A percentile compares a stretch with the other conserved stretches of the same genome.
phyloP scores from a whole-genome alignment of 2,888 invertebrate genomes.

The Eupithecia centaureata region DNA sequence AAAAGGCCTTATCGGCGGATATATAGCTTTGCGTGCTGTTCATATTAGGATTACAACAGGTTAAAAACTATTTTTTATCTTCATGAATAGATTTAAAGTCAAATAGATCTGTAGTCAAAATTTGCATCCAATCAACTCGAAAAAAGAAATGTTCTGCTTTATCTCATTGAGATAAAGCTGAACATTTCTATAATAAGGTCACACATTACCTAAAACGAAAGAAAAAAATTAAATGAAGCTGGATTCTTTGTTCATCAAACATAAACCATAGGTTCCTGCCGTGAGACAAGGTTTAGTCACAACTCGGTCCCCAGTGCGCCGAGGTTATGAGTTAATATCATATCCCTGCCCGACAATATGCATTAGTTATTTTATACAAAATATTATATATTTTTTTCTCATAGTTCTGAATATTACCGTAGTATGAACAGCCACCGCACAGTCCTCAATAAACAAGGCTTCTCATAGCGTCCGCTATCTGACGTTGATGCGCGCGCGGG shows the following conservation, averaged over 20 bases:
- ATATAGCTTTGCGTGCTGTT: conserved; percentile 62
- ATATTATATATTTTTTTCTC: neutral
- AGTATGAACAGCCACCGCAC: conserved; percentile 55
- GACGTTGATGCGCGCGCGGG: conserved; percentile 67
- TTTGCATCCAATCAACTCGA: neutral
- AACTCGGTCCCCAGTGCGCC: too few relatives aligned
- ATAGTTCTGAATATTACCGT: conserved; percentile 21
- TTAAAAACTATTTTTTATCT: neutral
- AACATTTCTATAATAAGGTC: too few relatives aligned
- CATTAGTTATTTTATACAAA: neutral
- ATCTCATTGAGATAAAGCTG: too few relatives aligned
- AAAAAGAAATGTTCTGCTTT: too few relatives aligned
- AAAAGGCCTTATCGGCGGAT: conserved; percentile 80
- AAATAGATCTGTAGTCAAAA: too few relatives aligned
- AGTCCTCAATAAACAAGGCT: conserved; percentile 76
- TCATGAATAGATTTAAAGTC: neutral
- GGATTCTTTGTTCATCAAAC: too few relatives aligned
- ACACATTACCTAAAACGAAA: neutral
- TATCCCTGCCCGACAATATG: too few relatives aligned
- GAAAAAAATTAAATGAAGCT: neutral
- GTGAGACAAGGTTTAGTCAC: too few relatives aligned
- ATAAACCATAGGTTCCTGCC: too few relatives aligned
- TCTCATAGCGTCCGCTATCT: conserved; percentile 75
- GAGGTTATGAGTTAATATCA: too few relatives aligned
- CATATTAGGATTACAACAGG: conserved; percentile 47